phyloP scores from a whole-genome alignment of 2,888 invertebrate species.

The Xestia c-nigrum region DNA sequence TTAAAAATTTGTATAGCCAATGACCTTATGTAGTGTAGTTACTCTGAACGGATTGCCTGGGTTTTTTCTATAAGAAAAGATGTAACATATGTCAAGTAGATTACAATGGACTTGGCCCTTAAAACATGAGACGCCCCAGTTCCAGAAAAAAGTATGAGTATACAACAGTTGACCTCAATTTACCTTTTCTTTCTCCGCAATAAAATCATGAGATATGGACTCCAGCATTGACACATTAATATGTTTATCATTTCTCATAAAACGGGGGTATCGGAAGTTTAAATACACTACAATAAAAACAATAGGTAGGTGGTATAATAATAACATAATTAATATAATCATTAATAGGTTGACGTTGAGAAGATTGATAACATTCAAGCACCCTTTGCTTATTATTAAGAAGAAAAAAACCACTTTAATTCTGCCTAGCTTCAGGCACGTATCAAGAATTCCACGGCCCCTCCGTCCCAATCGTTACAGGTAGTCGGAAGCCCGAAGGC shows the following conservation, averaged over 20 bases:
- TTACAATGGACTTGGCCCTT: not conserved
- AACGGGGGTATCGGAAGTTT: slow-evolving; percentile 39
- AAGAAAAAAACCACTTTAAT: not conserved
- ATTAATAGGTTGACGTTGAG: not conserved
- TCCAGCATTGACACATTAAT: slow-evolving; percentile 50
- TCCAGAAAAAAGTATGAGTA: not conserved
- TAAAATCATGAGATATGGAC: not conserved
- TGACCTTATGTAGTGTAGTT: not conserved
- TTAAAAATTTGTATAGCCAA: not conserved
- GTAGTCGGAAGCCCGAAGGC: not conserved
- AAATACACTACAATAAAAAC: slow-evolving; percentile 19
- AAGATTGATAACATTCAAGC: slow-evolving; percentile 19
- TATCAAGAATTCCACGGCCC: not conserved
- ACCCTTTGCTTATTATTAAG: not conserved
- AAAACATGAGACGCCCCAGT: not conserved
- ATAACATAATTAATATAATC: slow-evolving; percentile 8
- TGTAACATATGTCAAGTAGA: not conserved
- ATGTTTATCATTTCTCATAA: slow-evolving; percentile 43
- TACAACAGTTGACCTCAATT: not conserved
- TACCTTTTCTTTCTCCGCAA: not conserved
- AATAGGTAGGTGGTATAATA: slow-evolving; percentile 20
- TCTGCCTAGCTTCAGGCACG: too few species aligned
- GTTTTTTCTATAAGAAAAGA: not conserved
- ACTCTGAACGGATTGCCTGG: not conserved
- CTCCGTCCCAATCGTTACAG: not conserved